These are phyloP conservation scores for Poeciliopsis paucimaculata DNA, from an alignment of 2,797 vertebrate species.

Conservation along the genomic window DNA sequence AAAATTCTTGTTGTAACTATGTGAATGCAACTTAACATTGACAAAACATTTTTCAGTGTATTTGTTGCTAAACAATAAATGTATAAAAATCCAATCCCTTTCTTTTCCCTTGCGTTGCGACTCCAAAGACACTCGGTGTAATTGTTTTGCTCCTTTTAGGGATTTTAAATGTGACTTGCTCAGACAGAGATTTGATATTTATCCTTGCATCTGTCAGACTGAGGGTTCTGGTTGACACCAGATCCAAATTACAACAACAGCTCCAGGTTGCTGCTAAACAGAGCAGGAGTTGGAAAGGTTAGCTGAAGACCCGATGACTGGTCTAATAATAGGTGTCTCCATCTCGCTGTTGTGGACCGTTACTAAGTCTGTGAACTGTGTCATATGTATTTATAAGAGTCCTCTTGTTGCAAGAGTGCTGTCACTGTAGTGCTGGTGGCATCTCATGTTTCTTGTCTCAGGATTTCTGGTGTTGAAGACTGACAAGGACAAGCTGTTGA, in stretches of 20 bases:
- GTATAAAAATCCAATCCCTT: background rate
- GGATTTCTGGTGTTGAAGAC: constrained; percentile 17
- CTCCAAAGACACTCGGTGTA: constrained; percentile 1
- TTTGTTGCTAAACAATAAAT: background rate
- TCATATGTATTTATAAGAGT: constrained; percentile 37
- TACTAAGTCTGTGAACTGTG: constrained; percentile 19
- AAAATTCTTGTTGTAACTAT: background rate
- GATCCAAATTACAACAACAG: constrained; percentile 39
- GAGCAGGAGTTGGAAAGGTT: constrained; percentile 44
- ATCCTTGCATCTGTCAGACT: constrained; percentile 45
- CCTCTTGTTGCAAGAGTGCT: constrained; percentile 29
- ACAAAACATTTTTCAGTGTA: background rate
- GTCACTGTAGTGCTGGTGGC: constrained; percentile 13
- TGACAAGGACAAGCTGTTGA: constrained; percentile 14
- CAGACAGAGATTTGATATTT: constrained; percentile 51
- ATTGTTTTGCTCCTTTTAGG: constrained; percentile 5
- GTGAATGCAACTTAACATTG: constrained; percentile 3
- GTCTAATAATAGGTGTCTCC: constrained; percentile 58
- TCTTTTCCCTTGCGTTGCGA: background rate
- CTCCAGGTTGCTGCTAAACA: constrained; percentile 28
- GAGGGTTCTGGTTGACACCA: constrained; percentile 48
- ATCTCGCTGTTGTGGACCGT: constrained; percentile 37
- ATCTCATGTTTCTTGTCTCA: constrained; percentile 28
- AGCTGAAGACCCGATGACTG: constrained; percentile 43
- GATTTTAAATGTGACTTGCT: constrained; percentile 3